phyloP scores from a whole-genome alignment of 1,140 invertebrate species.

The Drosophila erecta region DNA sequence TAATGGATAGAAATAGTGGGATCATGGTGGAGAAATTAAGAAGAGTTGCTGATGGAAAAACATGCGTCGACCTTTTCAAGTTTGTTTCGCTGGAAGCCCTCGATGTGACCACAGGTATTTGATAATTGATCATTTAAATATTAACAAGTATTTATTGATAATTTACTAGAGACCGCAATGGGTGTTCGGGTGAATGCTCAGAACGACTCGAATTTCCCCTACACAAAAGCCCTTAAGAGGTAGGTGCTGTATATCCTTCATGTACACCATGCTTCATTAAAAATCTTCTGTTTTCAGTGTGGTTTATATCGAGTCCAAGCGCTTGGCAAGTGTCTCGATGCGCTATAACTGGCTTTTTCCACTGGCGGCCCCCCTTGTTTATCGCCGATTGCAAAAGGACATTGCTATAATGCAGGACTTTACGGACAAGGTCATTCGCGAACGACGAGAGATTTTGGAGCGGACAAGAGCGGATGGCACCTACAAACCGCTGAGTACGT shows the following conservation, averaged over 20 bases:
- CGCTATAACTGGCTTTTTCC: constrained; percentile 2
- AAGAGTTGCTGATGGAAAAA: not conserved
- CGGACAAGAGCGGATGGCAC: not conserved
- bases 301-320: not conserved
- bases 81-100: not conserved
- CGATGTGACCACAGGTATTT: constrained; percentile 2
- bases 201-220: not conserved
- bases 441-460: not conserved
- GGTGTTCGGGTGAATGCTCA: constrained; percentile 1
- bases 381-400: not conserved
- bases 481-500: not conserved
- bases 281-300: not conserved
- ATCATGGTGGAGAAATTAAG: not conserved
- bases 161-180: not conserved
- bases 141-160: not conserved
- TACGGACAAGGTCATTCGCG: not conserved
- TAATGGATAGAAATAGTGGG: constrained; percentile 3
- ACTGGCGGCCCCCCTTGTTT: not conserved
- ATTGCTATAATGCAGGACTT: not conserved
- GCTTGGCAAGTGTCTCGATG: not conserved
- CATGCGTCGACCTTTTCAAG: not conserved
- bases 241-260: not conserved
- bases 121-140: not conserved
- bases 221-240: constrained; percentile 1
- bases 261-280: not conserved